Percentiles rank a stretch among this genome's conserved stretches.
Conservation (phyloP, 2,888 invertebrate species). For the Tiliacea citrago region DNA sequence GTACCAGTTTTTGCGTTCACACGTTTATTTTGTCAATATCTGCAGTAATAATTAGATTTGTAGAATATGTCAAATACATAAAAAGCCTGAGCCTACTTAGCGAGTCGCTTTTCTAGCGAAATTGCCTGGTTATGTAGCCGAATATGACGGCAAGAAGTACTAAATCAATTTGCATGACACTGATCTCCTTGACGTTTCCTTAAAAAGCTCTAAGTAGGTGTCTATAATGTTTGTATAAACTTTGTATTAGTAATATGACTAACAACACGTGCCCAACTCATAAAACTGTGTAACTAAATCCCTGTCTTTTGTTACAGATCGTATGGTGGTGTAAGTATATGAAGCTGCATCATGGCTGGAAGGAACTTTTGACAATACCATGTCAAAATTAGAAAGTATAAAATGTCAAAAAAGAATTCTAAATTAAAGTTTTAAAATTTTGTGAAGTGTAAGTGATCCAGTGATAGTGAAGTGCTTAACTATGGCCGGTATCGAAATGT, state of each 20-base stretch:
- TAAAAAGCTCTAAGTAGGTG: constrained; percentile 56
- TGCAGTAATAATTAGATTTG: constrained; percentile 23
- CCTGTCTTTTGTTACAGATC: constrained; percentile 75
- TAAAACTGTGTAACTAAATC: constrained; percentile 62
- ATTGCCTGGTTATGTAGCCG: constrained; percentile 23
- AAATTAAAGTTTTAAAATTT: constrained; percentile 68
- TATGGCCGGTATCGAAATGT: constrained; percentile 65
- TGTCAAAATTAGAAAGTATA: constrained; percentile 65
- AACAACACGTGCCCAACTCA: constrained; percentile 63
- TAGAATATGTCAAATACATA: constrained; percentile 36
- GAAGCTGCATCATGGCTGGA: constrained; percentile 46
- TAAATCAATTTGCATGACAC: constrained; percentile 48
- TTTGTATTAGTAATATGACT: constrained; percentile 66
- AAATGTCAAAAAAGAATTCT: constrained; percentile 75
- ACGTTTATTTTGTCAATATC: constrained; percentile 39
- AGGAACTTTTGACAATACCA: constrained; percentile 46
- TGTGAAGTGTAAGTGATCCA: constrained; percentile 55
- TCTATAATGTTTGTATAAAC: constrained; percentile 43
- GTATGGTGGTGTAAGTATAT: constrained; percentile 51
- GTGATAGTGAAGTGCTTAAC: constrained; percentile 73
- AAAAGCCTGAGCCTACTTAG: constrained; percentile 10
- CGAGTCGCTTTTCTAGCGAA: constrained; percentile 32
- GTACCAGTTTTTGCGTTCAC: background rate
- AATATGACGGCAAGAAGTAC: constrained; percentile 40
- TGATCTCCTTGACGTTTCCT: constrained; percentile 67